These are phyloP conservation scores for Choristoneura rosaceana DNA, from an alignment of 2,888 invertebrate species.

Conservation along the genomic window DNA sequence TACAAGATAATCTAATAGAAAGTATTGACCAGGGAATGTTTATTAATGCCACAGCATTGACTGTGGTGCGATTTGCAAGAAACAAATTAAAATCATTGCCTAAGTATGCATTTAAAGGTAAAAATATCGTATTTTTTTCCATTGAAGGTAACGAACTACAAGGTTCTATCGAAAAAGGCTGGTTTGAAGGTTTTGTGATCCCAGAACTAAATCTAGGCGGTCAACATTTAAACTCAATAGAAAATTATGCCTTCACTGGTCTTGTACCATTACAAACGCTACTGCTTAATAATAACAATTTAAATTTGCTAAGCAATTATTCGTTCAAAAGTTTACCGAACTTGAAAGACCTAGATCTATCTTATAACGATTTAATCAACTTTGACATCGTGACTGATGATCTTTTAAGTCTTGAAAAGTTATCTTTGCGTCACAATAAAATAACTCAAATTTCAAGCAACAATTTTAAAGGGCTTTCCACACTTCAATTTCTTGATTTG, in stretches of 20 bases:
- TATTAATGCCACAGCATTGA: conserved; percentile 47
- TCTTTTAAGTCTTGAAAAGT: conserved; percentile 55
- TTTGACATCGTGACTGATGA: conserved; percentile 62
- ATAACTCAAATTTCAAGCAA: conserved; percentile 57
- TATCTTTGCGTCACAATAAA: conserved; percentile 60
- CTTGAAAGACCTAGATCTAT: conserved; percentile 61
- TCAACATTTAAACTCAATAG: conserved; percentile 59
- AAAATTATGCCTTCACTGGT: conserved; percentile 65
- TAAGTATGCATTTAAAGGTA: conserved; percentile 60
- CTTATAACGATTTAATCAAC: conserved; percentile 60
- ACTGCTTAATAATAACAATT: conserved; percentile 62
- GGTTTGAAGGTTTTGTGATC: conserved; percentile 63
- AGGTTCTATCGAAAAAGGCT: conserved; percentile 60
- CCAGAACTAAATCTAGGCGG: conserved; percentile 58
- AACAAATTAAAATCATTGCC: conserved; percentile 62
- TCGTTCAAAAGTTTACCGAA: conserved; percentile 58
- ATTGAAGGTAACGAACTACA: conserved; percentile 58
- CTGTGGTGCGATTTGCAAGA: conserved; percentile 57
- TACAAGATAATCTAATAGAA: conserved; percentile 60
- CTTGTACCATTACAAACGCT: conserved; percentile 54
- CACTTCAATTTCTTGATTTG: conserved; percentile 63
- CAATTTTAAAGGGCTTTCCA: conserved; percentile 54
- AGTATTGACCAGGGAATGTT: conserved; percentile 54
- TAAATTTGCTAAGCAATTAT: conserved; percentile 53
- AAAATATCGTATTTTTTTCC: conserved; percentile 56